Evolutionary conservation across 1,140 invertebrate species (phyloP).

Genomic region (Brachionus calyciflorus): DNA sequence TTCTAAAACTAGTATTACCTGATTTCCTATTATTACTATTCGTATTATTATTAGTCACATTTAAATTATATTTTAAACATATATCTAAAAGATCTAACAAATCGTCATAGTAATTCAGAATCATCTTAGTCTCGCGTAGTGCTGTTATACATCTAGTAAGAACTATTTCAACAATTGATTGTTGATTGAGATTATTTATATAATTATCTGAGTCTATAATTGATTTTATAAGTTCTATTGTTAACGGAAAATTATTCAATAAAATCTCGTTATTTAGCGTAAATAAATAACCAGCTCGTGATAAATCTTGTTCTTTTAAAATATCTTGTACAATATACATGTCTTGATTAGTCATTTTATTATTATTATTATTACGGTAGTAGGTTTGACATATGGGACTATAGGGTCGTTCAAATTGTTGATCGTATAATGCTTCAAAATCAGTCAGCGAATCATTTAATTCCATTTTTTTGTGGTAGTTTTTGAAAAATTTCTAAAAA

Average conservation of each 20-base stretch:
- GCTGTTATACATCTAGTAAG: slow-evolving; percentile 81
- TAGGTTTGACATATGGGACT: background rate
- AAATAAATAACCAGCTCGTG: slow-evolving; percentile 84
- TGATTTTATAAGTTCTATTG: slow-evolving; percentile 72
- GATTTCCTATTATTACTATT: slow-evolving; percentile 65
- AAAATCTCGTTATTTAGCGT: slow-evolving; percentile 79
- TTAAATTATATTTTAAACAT: slow-evolving; percentile 80
- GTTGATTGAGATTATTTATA: slow-evolving; percentile 79
- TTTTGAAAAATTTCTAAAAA: too few relatives aligned
- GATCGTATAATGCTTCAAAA: too few relatives aligned
- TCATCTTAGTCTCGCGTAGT: slow-evolving; percentile 76
- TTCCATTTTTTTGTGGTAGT: too few relatives aligned
- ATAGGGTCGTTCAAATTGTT: background rate
- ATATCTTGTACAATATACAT: slow-evolving; percentile 63
- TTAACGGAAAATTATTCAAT: slow-evolving; percentile 77
- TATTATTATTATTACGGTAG: background rate
- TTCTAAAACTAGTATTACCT: background rate
- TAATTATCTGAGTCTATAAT: slow-evolving; percentile 78
- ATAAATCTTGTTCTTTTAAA: slow-evolving; percentile 77
- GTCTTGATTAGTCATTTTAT: background rate
- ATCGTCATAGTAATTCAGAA: slow-evolving; percentile 77
- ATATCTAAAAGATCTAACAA: slow-evolving; percentile 78
- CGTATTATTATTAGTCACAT: slow-evolving; percentile 70
- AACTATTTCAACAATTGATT: slow-evolving; percentile 87
- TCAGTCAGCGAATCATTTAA: too few relatives aligned